Evolutionary conservation across 37 sponge, comb jelly and placozoan genomes (phyloP).

Genomic region (Crambe crambe): DNA sequence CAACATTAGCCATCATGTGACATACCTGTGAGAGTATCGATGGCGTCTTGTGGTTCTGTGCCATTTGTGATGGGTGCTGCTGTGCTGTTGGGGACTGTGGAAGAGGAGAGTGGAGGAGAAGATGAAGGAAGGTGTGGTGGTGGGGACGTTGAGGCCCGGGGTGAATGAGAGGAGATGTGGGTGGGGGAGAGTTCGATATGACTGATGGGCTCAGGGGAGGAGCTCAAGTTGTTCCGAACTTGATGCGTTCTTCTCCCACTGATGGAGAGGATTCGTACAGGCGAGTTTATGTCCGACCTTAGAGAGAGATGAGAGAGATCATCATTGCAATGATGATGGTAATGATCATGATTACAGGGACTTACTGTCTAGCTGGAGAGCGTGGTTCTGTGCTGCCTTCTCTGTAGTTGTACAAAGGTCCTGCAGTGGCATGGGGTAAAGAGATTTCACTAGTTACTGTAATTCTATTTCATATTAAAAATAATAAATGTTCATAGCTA

Average conservation of each 20-base stretch:
- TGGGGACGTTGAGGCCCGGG: background rate
- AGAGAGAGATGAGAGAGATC: no score
- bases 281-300: background rate
- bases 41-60: background rate
- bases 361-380: no score
- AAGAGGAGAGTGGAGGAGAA: slow-evolving; percentile 2
- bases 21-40: background rate
- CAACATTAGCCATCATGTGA: no score
- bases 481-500: no score
- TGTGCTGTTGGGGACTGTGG: background rate
- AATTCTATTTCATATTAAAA: no score
- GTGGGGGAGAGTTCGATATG: background rate
- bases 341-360: no score
- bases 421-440: no score
- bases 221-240: background rate
- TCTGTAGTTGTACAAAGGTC: no score
- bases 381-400: no score
- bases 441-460: no score
- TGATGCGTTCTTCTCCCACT: background rate
- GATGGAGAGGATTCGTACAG: slow-evolving; percentile 15
- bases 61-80: background rate
- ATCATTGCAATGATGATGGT: no score
- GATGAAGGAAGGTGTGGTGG: slow-evolving; percentile 11
- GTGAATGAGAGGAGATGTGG: slow-evolving; percentile 12
- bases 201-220: background rate